Evolutionary conservation across 2,888 invertebrate species (phyloP), one percentile per base, ranked within the genome.

Genomic region (Netelia inedita): DNA sequence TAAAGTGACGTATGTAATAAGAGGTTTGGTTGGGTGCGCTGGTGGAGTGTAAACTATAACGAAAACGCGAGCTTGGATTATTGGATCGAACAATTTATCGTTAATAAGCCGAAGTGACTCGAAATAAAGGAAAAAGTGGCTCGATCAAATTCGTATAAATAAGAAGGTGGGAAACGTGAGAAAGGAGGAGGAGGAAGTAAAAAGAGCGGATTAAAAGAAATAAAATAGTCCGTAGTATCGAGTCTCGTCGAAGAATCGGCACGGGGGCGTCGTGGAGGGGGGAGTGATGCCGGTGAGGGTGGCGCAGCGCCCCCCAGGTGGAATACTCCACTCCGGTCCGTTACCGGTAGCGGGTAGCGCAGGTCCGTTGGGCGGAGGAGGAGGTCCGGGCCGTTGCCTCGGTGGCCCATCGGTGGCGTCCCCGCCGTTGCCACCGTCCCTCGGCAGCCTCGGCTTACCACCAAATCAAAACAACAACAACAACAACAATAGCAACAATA

Each of bases 331-430:
- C 93, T 91, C 95, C 95, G 94, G 95, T 95, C 86, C 88, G 82
- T 94, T 93, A 90, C 95, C 95, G 95, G 95, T 95, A 95, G 95
- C 95, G 94, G 94, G 95, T 94, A 95, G 95, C 95, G 95, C 95
- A 95, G 95, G 95, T 95, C 95, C 95, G 95, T 95, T 95, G 95
- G 94, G 88, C 90, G 83, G 74, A 69, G 83, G 78, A 78, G 85
- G 79, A 76, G 94, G 91, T 94, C 94, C 93, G 92, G 95, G 94
- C 95, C 95, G 94, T 94, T 95, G 94, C 95, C 95, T 94, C 94
- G 94, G 94, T 93, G 95, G 94, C 93, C 94, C 93, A 93, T 94
- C 88, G 84, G 86, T 88, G 89, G 91, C 91, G 88, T 93, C 93
- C 85, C 93, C 92, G 85, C 92, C 93, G 86, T 89, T 92, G 90